Evolutionary conservation across 2,888 invertebrate genomes (phyloP), one percentile per base, ranked within the genome.

Genomic region (Drosophila kanekoi): DNA sequence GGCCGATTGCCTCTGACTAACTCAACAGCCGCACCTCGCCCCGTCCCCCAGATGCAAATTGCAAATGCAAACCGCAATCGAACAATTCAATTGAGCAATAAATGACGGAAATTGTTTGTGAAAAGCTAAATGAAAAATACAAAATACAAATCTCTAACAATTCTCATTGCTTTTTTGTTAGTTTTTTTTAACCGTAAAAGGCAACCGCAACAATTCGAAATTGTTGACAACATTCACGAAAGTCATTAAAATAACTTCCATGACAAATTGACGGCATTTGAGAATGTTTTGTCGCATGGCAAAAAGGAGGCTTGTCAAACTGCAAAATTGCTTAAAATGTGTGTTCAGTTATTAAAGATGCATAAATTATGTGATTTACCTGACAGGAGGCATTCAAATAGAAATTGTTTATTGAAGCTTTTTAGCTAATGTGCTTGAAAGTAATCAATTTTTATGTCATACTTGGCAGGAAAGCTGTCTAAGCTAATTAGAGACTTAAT

Each of bases 81-180:
- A 77, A 65, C 70, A 72, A 60, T 79, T 77, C 81, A 87, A 87
- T 87, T 85, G 74, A 85, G 72, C 70, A 82, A 83, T 85, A 85
- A 85, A 85, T 87, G 85, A 81, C 86, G 86, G 86, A 86, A 85
- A 76, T 70, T 72, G 61, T 18, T 56, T 53, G 64, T 64, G 41
- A 47, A 64, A 57, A 54, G 45, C 52, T 11, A 33, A 40, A 11
- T 16, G 48, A 72, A 66, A 35, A 11, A 11, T 1, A 14, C 3
- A 18, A 53, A 23, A 23, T 14, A 13, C 11, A 54, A 44, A 37
- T 44, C 64, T 35, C 54, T 41, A 57, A 73, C 47, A 14, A 57
- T 40, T 47, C 49, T 51, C 40, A 54, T 63, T 51, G 52, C 45
- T 40, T 52, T 41, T 38, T 40, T 23, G 23, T 13, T 32, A 38